Base-by-base conservation (phyloP, 2,888 invertebrate genomes). In the Bombyx huttoni region DNA sequence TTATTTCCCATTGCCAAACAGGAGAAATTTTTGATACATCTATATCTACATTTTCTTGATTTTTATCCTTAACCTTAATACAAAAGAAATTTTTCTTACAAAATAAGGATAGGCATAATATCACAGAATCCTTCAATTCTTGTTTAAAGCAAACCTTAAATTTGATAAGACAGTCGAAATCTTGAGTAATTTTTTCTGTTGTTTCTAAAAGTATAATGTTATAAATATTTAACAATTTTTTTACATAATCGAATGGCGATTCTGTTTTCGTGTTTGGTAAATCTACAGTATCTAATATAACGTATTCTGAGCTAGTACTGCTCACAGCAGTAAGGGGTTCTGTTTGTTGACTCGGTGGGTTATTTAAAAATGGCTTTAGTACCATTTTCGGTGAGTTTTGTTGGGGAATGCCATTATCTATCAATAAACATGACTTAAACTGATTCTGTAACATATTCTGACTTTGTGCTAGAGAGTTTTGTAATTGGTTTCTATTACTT, bases 1-100 rank as follows among this genome's bases (percentile, higher is more conserved):
- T 59, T 53, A 86, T 71, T 63, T 85, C 80, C 86, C 87, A 86
- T 64, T 88, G 86, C 87, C 86, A 87, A 56, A 74, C 73, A 2
- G 81, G 68, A 33, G 76, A 67, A 58, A 86, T 62, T 55, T 68
- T 68, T 24, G 55, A 57, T 46, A 84, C 58, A 57, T 78, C 67
- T 35, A 84, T 58, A 57, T 78, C 67, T 35, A 86, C 62, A 6
- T 64, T 58, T 46, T 60, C 62, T 10, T 68, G 64, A 35, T 67
- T 63, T 8, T 53, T 55, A 52, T 81, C 76, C 62, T 60, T 75
- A 46, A 84, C 66, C 58, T 71, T 73, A 47, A 88, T 64, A 60
- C 75, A 78, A 63, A 81, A 83, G 1, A 48, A 54, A 54, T 73
- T 74, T 2, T 59, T 55, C 9, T 47, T 53, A 58, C 72, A 72